Conservation (phyloP, 2,797 vertebrate species). For the Pogoniulus pusillus region DNA sequence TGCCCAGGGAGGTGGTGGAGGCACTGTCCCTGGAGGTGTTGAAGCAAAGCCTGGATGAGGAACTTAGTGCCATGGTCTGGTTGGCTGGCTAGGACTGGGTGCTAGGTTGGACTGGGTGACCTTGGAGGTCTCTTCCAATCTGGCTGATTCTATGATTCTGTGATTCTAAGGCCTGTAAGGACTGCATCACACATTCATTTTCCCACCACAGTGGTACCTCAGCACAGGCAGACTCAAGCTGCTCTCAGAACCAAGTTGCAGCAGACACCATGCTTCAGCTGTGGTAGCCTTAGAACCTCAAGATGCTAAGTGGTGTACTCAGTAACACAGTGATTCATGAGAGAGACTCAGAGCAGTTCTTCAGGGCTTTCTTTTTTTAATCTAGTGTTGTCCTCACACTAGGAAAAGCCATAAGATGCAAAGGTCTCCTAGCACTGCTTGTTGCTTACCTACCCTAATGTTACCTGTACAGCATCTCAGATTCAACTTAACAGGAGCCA, state of each 20-base stretch:
- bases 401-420: neutral
- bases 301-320: neutral
- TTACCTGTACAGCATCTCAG: conserved; percentile 37
- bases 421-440: neutral
- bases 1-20: too few relatives aligned
- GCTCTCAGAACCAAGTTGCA: neutral
- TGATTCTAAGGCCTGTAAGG: too few relatives aligned
- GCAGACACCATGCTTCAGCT: neutral
- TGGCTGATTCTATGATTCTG: too few relatives aligned
- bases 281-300: neutral
- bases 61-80: too few relatives aligned
- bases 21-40: too few relatives aligned
- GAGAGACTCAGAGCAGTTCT: neutral
- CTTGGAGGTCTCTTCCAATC: too few relatives aligned
- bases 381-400: neutral
- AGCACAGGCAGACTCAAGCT: neutral
- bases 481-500: conserved; percentile 50
- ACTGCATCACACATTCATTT: neutral
- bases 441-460: conserved; percentile 34
- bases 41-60: too few relatives aligned
- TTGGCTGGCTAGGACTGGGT: too few relatives aligned
- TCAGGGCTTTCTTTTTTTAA: neutral
- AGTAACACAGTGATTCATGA: neutral
- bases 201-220: neutral
- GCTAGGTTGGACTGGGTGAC: too few relatives aligned